Evolutionary conservation across 2,888 invertebrate species (phyloP).

Genomic region (Pseudeuparius sepicola): DNA sequence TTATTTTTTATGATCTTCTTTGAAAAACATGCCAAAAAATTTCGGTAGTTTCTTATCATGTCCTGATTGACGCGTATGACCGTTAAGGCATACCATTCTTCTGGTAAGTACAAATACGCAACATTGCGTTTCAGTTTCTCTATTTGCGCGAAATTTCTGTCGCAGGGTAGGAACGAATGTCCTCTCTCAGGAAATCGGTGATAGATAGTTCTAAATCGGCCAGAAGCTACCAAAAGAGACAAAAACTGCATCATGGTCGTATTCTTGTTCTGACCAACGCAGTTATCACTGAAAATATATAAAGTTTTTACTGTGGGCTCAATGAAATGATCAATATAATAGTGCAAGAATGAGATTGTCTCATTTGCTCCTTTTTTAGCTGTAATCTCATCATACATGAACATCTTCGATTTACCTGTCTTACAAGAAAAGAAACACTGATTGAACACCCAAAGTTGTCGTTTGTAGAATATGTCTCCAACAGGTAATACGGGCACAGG

Average conservation of each 20-base stretch:
- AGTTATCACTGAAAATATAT: conserved; percentile 7
- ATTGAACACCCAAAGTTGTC: background rate
- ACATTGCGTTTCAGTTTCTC: conserved; percentile 6
- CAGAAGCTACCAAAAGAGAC: conserved; percentile 1
- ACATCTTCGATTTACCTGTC: conserved; percentile 7
- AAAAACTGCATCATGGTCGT: conserved; percentile 5
- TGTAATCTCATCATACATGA: conserved; percentile 10
- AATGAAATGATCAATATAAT: conserved; percentile 6
- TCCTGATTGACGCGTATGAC: conserved; percentile 1
- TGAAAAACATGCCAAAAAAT: conserved; percentile 3
- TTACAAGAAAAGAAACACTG: conserved; percentile 1
- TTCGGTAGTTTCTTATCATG: conserved; percentile 4
- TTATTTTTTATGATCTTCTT: too few relatives aligned
- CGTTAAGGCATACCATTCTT: conserved; percentile 5
- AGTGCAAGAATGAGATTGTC: conserved; percentile 6
- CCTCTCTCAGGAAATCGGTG: conserved; percentile 10
- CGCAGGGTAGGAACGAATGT: too few relatives aligned
- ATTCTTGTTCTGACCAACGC: too few relatives aligned
- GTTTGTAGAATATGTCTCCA: conserved; percentile 5
- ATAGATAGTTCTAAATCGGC: conserved; percentile 2
- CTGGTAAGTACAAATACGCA: conserved; percentile 6
- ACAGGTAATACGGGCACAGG: conserved; percentile 7
- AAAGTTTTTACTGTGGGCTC: conserved; percentile 1
- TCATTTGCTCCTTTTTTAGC: conserved; percentile 10
- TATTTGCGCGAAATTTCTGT: conserved; percentile 2